These are phyloP conservation scores for Neomicropteryx cornuta DNA, from an alignment of 1,140 invertebrate genomes.

Conservation along the genomic window DNA sequence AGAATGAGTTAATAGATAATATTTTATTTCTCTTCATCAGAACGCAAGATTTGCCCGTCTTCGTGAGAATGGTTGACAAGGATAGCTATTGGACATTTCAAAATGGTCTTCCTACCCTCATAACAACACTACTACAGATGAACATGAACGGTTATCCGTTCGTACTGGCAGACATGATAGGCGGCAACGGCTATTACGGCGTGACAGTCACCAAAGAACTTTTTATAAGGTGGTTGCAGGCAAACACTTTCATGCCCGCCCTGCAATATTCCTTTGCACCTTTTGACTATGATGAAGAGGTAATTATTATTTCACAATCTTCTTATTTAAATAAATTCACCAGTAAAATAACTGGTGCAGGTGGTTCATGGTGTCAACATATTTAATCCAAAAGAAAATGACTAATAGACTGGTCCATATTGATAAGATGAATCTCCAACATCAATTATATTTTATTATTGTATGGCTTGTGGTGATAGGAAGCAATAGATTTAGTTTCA, in stretches of 20 bases:
- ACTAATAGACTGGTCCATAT: too few species aligned
- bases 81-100: conserved; percentile 68
- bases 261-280: conserved; percentile 83
- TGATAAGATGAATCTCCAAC: too few species aligned
- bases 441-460: too few species aligned
- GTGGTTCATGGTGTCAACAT: too few species aligned
- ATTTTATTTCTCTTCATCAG: conserved; percentile 36
- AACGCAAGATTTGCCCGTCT: conserved; percentile 68
- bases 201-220: conserved; percentile 61
- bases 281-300: conserved; percentile 73
- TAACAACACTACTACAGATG: conserved; percentile 69
- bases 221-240: conserved; percentile 85
- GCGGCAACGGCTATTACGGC: conserved; percentile 68
- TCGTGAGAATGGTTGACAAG: conserved; percentile 83
- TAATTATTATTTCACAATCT: too few species aligned
- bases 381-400: too few species aligned
- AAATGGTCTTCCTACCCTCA: conserved; percentile 67
- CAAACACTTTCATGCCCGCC: conserved; percentile 74
- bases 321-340: too few species aligned
- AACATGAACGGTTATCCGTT: conserved; percentile 77
- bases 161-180: conserved; percentile 86
- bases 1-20: neutral
- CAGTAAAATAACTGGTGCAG: too few species aligned
- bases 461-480: too few species aligned
- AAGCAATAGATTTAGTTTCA: too few species aligned